Conservation (phyloP, 1,140 invertebrate genomes). For the Drosophila tani region DNA sequence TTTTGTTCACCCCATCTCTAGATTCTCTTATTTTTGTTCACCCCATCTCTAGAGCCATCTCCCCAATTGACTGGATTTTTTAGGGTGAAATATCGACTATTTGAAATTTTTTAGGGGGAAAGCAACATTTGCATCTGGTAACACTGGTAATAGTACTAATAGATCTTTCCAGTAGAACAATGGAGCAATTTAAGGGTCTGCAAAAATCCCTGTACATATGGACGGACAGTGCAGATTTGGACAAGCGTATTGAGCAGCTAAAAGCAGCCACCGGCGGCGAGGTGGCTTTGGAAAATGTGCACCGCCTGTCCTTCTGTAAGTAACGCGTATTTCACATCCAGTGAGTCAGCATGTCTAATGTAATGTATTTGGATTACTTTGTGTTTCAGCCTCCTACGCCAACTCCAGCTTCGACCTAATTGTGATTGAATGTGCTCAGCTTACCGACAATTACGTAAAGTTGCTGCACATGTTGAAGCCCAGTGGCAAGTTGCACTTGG, state of each 20-base stretch:
- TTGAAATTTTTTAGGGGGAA: no score
- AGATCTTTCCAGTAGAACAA: conserved; percentile 29
- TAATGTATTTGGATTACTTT: conserved; percentile 6
- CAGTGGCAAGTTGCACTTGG: conserved; percentile 86
- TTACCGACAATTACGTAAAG: conserved; percentile 86
- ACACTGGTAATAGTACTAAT: not conserved
- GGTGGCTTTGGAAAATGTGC: conserved; percentile 78
- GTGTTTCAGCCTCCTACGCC: conserved; percentile 85
- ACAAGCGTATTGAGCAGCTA: conserved; percentile 61
- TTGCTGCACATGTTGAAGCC: conserved; percentile 87
- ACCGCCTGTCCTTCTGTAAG: conserved; percentile 80
- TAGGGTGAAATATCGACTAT: no score
- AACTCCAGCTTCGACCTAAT: conserved; percentile 87
- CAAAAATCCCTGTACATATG: conserved; percentile 76
- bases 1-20: no score
- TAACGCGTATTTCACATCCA: conserved; percentile 17
- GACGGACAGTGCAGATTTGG: conserved; percentile 67
- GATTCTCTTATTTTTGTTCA: no score
- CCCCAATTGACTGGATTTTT: no score
- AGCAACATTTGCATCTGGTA: no score
- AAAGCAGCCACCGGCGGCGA: conserved; percentile 72
- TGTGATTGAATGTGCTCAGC: conserved; percentile 86
- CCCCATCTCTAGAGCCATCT: no score
- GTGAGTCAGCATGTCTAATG: conserved; percentile 66
- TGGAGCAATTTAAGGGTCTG: conserved; percentile 77